phyloP scores from a whole-genome alignment of 2,113 vertebrate genomes.

The Donacobius atricapilla region DNA sequence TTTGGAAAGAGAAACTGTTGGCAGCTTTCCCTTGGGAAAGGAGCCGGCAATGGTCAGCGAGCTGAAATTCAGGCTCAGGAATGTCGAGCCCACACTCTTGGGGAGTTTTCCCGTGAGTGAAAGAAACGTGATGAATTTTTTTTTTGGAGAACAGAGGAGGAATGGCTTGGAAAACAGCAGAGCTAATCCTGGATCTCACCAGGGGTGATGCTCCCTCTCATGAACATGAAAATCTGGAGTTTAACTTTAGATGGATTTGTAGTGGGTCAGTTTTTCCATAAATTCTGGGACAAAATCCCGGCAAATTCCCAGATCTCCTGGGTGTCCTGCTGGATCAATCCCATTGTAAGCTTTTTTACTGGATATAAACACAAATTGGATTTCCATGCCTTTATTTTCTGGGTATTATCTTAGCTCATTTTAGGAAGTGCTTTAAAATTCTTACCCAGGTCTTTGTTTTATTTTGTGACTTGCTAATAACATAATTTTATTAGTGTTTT shows the following conservation, averaged over 20 bases:
- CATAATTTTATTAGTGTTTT: neutral
- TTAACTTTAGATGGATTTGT: neutral
- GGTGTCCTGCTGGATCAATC: neutral
- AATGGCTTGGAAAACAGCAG: neutral
- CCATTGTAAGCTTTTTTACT: neutral
- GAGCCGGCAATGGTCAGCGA: too few species aligned
- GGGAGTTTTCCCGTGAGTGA: fast-evolving
- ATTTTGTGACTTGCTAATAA: neutral
- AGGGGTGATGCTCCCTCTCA: fast-evolving
- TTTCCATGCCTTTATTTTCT: neutral
- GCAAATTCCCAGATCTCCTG: neutral
- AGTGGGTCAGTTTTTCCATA: neutral
- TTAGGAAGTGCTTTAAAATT: neutral
- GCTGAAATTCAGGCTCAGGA: too few species aligned
- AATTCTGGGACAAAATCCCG: neutral
- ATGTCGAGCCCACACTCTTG: too few species aligned
- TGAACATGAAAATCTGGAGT: neutral
- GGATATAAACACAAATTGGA: neutral
- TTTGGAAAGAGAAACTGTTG: too few species aligned
- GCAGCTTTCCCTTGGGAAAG: too few species aligned
- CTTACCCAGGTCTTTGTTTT: neutral
- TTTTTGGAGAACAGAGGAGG: neutral
- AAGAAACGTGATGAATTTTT: neutral
- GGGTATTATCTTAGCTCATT: neutral
- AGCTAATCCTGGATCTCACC: neutral